Conservation (phyloP, 2,888 invertebrate genomes). For the Clostera curtula region DNA sequence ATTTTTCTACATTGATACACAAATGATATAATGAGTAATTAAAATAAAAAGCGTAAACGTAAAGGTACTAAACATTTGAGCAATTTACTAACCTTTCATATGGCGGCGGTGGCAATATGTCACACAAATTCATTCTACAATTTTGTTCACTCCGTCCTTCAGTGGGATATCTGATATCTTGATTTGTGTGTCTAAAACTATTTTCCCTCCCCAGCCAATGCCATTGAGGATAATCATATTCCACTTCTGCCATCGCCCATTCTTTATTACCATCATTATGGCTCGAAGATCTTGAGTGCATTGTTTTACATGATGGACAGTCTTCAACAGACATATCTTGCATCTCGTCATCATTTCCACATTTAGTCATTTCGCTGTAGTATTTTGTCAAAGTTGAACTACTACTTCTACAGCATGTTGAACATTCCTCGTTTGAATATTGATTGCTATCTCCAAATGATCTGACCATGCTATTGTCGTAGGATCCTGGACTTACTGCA, state of each 20-base stretch:
- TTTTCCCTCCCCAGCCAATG: slow-evolving; percentile 66
- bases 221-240: slow-evolving; percentile 70
- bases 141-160: slow-evolving; percentile 54
- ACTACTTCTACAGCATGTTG: slow-evolving; percentile 64
- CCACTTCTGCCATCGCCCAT: slow-evolving; percentile 63
- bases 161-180: slow-evolving; percentile 46
- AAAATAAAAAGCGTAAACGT: too few relatives aligned
- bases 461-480: slow-evolving; percentile 69
- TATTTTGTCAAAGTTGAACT: slow-evolving; percentile 66
- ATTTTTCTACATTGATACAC: too few relatives aligned
- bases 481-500: slow-evolving; percentile 71
- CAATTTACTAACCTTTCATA: slow-evolving; percentile 55
- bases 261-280: slow-evolving; percentile 61
- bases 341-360: slow-evolving; percentile 58
- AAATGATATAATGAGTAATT: too few relatives aligned
- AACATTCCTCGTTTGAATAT: slow-evolving; percentile 67
- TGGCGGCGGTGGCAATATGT: slow-evolving; percentile 62
- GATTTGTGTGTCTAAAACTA: slow-evolving; percentile 55
- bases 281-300: slow-evolving; percentile 62
- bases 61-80: neutral
- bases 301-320: slow-evolving; percentile 64
- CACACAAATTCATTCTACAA: slow-evolving; percentile 67
- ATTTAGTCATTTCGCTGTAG: slow-evolving; percentile 69
- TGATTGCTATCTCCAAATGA: slow-evolving; percentile 64
- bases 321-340: slow-evolving; percentile 65